Percentiles rank a stretch among this genome's conserved stretches.
Evolutionary conservation across 2,888 invertebrate genomes (phyloP).

Genomic region (Rhagonycha lutea): DNA sequence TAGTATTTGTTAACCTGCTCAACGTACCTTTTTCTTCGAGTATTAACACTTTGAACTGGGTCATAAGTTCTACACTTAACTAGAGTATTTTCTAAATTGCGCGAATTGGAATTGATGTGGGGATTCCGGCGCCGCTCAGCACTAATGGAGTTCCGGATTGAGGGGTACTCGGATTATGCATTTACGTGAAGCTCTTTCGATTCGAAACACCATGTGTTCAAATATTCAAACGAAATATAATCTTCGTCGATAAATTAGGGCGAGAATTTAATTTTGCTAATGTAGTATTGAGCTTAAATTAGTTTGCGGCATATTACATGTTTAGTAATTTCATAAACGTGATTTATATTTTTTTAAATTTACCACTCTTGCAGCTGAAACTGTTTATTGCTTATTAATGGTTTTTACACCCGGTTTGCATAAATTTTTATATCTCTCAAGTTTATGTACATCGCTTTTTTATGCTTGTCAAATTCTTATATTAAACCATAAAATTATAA

Average conservation of each 20-base stretch:
- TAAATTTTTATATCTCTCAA: background rate
- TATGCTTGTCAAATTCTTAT: background rate
- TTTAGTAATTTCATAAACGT: constrained; percentile 52
- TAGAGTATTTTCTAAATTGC: constrained; percentile 22
- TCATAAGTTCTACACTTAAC: constrained; percentile 21
- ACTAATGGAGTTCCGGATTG: constrained; percentile 36
- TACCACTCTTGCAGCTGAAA: constrained; percentile 14
- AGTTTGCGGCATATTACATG: constrained; percentile 41
- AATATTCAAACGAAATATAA: constrained; percentile 35
- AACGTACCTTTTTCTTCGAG: background rate
- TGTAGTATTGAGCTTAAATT: constrained; percentile 30
- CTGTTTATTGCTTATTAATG: constrained; percentile 27
- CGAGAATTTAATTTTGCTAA: constrained; percentile 34
- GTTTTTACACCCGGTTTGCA: constrained; percentile 14
- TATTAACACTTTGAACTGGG: background rate
- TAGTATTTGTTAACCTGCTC: background rate
- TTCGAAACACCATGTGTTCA: constrained; percentile 34
- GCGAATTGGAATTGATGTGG: constrained; percentile 28
- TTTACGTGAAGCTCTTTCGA: constrained; percentile 22
- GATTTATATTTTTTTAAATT: constrained; percentile 28
- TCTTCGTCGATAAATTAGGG: constrained; percentile 35
- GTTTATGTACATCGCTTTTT: background rate
- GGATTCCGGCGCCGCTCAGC: constrained; percentile 32
- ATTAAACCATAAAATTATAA: background rate
- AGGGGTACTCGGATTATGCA: constrained; percentile 27